phyloP scores from a whole-genome alignment of 2,888 invertebrate species.

The Agriotes lineatus region DNA sequence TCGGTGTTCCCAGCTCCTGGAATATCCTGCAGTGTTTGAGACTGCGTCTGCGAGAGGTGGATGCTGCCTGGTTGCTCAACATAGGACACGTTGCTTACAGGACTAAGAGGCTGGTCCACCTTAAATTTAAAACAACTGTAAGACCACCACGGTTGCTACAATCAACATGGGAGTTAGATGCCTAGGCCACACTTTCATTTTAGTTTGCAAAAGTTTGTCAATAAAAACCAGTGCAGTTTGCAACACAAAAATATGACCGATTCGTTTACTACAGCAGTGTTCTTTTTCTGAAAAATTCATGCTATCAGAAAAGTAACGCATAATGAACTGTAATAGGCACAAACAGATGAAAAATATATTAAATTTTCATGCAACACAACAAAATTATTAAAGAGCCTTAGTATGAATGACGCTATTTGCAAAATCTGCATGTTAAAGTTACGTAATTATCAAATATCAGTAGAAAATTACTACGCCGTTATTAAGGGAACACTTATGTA shows the following conservation, averaged over 20 bases:
- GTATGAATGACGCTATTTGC: background rate
- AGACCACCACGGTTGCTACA: background rate
- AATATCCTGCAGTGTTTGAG: slow-evolving; percentile 56
- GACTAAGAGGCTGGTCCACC: slow-evolving; percentile 43
- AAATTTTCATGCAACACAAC: background rate
- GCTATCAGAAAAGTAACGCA: no score
- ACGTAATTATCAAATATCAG: no score
- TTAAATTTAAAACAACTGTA: slow-evolving; percentile 18
- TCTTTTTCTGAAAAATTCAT: no score
- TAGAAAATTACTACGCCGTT: no score
- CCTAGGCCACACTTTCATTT: no score
- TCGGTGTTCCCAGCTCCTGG: slow-evolving; percentile 55
- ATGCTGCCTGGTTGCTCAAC: slow-evolving; percentile 52
- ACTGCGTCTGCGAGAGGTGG: slow-evolving; percentile 51
- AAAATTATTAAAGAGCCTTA: background rate
- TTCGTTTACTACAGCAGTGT: no score
- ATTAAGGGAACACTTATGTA: background rate
- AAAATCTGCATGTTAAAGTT: background rate
- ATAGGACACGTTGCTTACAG: slow-evolving; percentile 52
- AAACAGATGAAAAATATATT: background rate
- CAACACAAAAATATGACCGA: no score
- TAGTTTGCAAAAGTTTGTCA: no score
- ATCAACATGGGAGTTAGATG: background rate
- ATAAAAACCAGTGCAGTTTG: no score
- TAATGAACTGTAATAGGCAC: no score